Base-by-base conservation (phyloP, 92 coral and sea anemone species). In the Paragorgia papillata region DNA sequence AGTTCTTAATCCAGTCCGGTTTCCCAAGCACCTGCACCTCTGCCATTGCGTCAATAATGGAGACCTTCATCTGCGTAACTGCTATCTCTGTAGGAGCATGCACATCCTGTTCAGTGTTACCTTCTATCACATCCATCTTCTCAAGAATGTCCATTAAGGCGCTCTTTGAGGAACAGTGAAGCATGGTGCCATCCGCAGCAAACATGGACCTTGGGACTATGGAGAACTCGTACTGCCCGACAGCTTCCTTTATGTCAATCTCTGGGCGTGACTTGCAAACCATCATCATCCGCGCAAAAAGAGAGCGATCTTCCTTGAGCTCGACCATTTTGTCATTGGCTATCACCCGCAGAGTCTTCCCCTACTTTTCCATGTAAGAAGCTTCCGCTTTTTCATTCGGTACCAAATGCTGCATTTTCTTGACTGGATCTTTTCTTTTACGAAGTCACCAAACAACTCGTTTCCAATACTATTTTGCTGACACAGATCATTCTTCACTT, bases 181-280 rank as follows among this genome's bases (percentile, higher is more conserved):
- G n/a, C n/a, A n/a, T n/a, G n/a, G 77, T 19, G 20, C 92, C 87
- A 33, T 82, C 87, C 18, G 79, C 20, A 0, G 92, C 85, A 74
- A 82, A 85, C 65, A 88, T 27, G 0, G 90, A 82, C 27, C 76
- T 70, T 82, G 90, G 90, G 0, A 77, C 86, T 54, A 86, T 58
- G 7, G 26, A 22, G 31, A 86, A 82, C 76, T 86, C 82, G 50
- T 76, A 44, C n/a, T 37, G 12, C 9, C 86, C 74, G 22, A 85
- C 70, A 6, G 89, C 80, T 29, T 79, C 88, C 57, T 74, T 73
- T 64, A 84, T 43, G 68, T 81, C 80, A 28, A 57, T 81, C 34
- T 81, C 86, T 2, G 86, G 84, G 33, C 78, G 89, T 41, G 75
- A 39, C 69, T 82, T 76, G 58, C 79, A 76, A 12, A 84, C 84